Evolutionary conservation across 2,888 invertebrate species (phyloP).

Genomic region (Meiosimyza decipiens): DNA sequence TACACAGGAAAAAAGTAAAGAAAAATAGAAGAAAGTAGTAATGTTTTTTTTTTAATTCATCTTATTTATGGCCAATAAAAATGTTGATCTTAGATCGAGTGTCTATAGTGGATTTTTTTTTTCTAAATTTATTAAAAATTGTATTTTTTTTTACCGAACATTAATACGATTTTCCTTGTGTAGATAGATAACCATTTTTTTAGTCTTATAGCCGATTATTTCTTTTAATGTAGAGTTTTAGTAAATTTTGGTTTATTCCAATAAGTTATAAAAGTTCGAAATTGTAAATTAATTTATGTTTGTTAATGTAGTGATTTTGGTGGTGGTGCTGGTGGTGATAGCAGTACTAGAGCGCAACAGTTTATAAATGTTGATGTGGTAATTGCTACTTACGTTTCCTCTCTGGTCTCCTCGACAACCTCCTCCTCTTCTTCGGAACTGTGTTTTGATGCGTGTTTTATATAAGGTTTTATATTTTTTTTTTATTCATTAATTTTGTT

Average conservation of each 20-base stretch:
- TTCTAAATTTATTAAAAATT: not conserved
- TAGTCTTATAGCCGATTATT: conserved; percentile 16
- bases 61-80: conserved; percentile 39
- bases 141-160: not conserved
- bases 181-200: not conserved
- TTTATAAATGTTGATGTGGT: not conserved
- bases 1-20: conserved; percentile 6
- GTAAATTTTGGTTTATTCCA: conserved; percentile 25
- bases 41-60: conserved; percentile 14
- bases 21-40: not conserved
- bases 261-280: conserved; percentile 3
- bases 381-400: conserved; percentile 64
- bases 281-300: not conserved
- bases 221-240: conserved; percentile 15
- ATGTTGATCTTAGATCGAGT: not conserved
- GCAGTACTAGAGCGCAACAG: not conserved
- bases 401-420: conserved; percentile 66
- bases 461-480: not conserved
- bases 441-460: conserved; percentile 42
- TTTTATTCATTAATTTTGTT: too few relatives aligned
- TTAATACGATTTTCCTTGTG: too few relatives aligned
- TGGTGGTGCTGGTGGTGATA: not conserved
- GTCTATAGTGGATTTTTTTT: not conserved
- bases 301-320: conserved; percentile 12
- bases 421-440: conserved; percentile 68